Conservation (phyloP, 2,888 invertebrate genomes). For the Meandrusa payeni region DNA sequence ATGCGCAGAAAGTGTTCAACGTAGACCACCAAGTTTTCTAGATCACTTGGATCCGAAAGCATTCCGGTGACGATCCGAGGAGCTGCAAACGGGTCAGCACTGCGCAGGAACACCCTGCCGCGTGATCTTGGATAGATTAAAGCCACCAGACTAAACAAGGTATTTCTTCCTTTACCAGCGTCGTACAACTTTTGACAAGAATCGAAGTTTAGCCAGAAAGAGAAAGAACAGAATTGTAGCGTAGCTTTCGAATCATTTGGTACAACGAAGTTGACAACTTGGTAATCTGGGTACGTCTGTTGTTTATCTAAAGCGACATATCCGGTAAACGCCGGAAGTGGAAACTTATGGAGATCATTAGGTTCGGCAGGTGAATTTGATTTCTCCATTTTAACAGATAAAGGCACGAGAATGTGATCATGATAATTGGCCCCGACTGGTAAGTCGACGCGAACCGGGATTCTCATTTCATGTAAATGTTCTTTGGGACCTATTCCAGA, state of each 20-base stretch:
- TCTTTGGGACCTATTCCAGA: slow-evolving; percentile 40
- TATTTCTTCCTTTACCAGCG: slow-evolving; percentile 33
- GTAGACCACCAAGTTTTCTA: slow-evolving; percentile 37
- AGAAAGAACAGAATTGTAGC: slow-evolving; percentile 49
- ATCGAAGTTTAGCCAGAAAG: slow-evolving; percentile 58
- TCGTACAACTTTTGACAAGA: slow-evolving; percentile 36
- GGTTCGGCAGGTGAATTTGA: slow-evolving; percentile 55
- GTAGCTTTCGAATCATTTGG: slow-evolving; percentile 19
- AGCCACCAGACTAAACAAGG: slow-evolving; percentile 29
- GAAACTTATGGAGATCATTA: slow-evolving; percentile 32
- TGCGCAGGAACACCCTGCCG: slow-evolving; percentile 40
- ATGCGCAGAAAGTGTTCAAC: slow-evolving; percentile 40
- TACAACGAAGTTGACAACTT: slow-evolving; percentile 29
- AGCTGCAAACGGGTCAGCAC: slow-evolving; percentile 38
- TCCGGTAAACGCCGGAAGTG: slow-evolving; percentile 29
- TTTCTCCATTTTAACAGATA: slow-evolving; percentile 32
- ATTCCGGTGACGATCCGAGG: slow-evolving; percentile 41
- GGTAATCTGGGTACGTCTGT: slow-evolving; percentile 37
- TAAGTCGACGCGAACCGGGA: slow-evolving; percentile 38
- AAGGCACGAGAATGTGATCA: slow-evolving; percentile 35
- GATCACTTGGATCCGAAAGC: slow-evolving; percentile 37
- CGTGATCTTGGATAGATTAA: slow-evolving; percentile 56
- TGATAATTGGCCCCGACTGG: slow-evolving; percentile 46
- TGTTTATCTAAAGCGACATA: slow-evolving; percentile 36
- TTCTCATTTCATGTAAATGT: slow-evolving; percentile 59